Percentiles rank a stretch among this genome's conserved stretches.
Conservation (phyloP, 2,113 vertebrate species). For the Sarotherodon lohbergeri region DNA sequence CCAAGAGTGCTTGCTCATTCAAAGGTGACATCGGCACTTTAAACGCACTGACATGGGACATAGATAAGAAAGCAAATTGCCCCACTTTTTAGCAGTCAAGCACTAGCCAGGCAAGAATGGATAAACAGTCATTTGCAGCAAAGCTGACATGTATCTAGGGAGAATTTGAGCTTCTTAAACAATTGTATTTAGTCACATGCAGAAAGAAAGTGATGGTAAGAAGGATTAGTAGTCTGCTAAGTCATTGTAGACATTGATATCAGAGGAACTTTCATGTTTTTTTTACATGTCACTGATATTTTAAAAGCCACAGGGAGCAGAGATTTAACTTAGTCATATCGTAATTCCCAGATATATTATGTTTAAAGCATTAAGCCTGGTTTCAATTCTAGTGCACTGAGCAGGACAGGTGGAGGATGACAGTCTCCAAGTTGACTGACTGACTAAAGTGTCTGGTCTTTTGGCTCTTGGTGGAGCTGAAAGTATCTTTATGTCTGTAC, state of each 20-base stretch:
- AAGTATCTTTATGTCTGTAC: neutral
- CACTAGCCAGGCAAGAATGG: neutral
- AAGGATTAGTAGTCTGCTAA: neutral
- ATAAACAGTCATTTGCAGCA: constrained; percentile 2
- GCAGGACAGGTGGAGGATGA: neutral
- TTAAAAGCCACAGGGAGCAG: neutral
- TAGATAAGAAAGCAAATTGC: neutral
- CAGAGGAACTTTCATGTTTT: neutral
- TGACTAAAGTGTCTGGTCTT: neutral
- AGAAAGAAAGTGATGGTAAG: neutral
- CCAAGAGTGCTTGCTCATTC: neutral
- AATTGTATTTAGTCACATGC: neutral
- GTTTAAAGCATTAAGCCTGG: neutral
- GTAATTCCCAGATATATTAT: neutral
- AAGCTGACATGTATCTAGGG: constrained; percentile 5
- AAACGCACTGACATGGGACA: neutral
- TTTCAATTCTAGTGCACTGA: neutral
- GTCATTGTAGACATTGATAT: neutral
- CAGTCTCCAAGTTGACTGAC: neutral
- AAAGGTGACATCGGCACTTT: neutral
- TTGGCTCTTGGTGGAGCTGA: neutral
- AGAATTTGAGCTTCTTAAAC: neutral
- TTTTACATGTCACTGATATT: neutral
- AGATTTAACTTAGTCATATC: neutral
- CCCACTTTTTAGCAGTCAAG: neutral